These are phyloP conservation scores for Cephonodes hylas DNA, from an alignment of 2,888 invertebrate species.

Conservation along the genomic window DNA sequence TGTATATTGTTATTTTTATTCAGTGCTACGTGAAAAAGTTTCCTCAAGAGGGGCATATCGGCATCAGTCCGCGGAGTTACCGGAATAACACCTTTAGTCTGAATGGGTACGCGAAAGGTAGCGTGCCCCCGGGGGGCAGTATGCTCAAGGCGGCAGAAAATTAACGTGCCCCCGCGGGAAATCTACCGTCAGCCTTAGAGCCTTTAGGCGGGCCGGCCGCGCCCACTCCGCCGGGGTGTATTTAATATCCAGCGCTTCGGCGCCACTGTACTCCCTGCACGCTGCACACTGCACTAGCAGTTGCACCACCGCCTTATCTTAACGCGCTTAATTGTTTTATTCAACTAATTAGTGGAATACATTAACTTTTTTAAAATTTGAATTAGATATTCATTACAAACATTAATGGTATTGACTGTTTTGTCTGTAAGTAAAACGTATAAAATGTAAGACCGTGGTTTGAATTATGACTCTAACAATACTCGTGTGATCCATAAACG, in stretches of 20 bases:
- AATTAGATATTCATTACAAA: no score
- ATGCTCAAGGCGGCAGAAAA: slow-evolving; percentile 90
- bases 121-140: slow-evolving; percentile 83
- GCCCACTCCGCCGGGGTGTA: slow-evolving; percentile 69
- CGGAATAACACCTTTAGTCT: slow-evolving; percentile 79
- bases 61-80: slow-evolving; percentile 71
- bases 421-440: no score
- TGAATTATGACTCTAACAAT: no score
- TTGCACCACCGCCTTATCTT: slow-evolving; percentile 12
- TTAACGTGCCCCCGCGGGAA: slow-evolving; percentile 86
- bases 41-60: slow-evolving; percentile 67
- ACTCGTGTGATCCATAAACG: no score
- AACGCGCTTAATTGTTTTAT: not conserved
- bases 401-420: no score
- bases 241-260: slow-evolving; percentile 66
- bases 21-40: slow-evolving; percentile 57
- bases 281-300: slow-evolving; percentile 21
- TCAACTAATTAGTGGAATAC: not conserved
- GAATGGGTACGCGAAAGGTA: slow-evolving; percentile 80
- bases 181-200: slow-evolving; percentile 82
- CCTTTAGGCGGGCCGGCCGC: slow-evolving; percentile 53
- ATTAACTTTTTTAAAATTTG: no score
- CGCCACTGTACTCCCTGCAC: slow-evolving; percentile 30
- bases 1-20: slow-evolving; percentile 57
- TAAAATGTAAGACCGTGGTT: no score